Base-by-base conservation (phyloP, 2,113 vertebrate species). In the Laterallus jamaicensis region DNA sequence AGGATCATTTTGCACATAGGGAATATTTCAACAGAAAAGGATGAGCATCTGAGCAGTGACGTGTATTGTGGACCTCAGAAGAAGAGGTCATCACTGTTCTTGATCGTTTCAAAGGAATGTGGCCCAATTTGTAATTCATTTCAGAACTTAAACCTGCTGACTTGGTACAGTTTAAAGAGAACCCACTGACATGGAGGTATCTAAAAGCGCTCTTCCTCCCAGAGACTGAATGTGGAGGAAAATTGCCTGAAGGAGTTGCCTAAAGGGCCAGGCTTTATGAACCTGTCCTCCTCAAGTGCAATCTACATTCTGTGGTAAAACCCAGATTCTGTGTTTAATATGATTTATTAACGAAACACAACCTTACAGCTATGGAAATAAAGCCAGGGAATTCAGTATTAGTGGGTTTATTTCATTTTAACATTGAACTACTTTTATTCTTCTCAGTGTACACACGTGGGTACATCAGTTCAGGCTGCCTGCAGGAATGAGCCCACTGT, bases 391-490 rank as follows among this genome's bases (percentile, higher is more conserved):
- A 32, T 60, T 71, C 25, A 28, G 15, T 39, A 40, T 73, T 52
- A 52, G n/a, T 22, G 29, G 13, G 3, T 86, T 50, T 12, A 12
- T 15, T 82, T 24, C 1, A 60, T 88, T 76, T 60, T 29, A 32
- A 16, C 4, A 17, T 37, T 21, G 25, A 77, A 44, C 32, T 42
- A 14, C n/a, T 40, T 76, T 29, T 35, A 58, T 21, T 24, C 44
- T 64, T 75, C 22, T 60, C 0, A 1, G 37, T 76, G 37, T 76
- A 47, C n/a, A 15, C 0, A 0, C 3, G 39, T 10, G 35, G 17
- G 21, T 50, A 4, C 8, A 50, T 37, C 3, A 5, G 58, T 26
- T 28, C 67, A 56, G 81, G 69, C 3, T 67, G 11, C 52, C 70
- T 42, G 62, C 28, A 82, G 59, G 75, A 87, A 74, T 0, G 2